A percentile compares a stretch with the other conserved stretches of the same genome.
These are phyloP conservation scores for Pterophyllum scalare DNA, from an alignment of 2,113 vertebrate genomes.

Conservation along the genomic window DNA sequence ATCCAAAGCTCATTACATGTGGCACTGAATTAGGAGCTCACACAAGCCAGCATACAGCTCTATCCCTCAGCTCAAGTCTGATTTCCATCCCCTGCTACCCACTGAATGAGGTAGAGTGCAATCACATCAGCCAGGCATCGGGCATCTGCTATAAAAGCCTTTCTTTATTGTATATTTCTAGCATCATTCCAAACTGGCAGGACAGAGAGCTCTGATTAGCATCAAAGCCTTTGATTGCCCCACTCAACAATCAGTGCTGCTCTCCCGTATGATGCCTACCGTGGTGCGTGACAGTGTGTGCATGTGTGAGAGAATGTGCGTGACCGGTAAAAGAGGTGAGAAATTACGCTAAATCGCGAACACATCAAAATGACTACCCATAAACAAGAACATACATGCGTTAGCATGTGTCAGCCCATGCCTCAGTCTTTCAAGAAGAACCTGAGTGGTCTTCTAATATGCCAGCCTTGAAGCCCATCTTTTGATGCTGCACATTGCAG, in stretches of 20 bases:
- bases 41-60: constrained; percentile 26
- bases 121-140: constrained; percentile 65
- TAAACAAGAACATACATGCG: background rate
- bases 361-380: background rate
- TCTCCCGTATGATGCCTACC: constrained; percentile 50
- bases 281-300: constrained; percentile 22
- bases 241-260: constrained; percentile 77
- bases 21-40: constrained; percentile 53
- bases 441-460: constrained; percentile 46
- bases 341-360: constrained; percentile 2
- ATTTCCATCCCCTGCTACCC: constrained; percentile 55
- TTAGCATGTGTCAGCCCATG: background rate
- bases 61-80: constrained; percentile 43
- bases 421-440: constrained; percentile 22
- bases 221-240: constrained; percentile 79
- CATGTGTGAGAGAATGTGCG: background rate
- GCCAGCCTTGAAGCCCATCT: constrained; percentile 26
- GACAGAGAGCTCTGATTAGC: constrained; percentile 76
- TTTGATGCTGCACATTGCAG: constrained; percentile 51
- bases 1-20: constrained; percentile 73
- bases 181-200: constrained; percentile 60
- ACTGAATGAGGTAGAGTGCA: constrained; percentile 60
- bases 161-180: constrained; percentile 68
- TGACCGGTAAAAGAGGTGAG: background rate
- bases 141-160: constrained; percentile 60